Evolutionary conservation across 2,113 vertebrate species (phyloP).

Genomic region (Stigmatopora nigra): DNA sequence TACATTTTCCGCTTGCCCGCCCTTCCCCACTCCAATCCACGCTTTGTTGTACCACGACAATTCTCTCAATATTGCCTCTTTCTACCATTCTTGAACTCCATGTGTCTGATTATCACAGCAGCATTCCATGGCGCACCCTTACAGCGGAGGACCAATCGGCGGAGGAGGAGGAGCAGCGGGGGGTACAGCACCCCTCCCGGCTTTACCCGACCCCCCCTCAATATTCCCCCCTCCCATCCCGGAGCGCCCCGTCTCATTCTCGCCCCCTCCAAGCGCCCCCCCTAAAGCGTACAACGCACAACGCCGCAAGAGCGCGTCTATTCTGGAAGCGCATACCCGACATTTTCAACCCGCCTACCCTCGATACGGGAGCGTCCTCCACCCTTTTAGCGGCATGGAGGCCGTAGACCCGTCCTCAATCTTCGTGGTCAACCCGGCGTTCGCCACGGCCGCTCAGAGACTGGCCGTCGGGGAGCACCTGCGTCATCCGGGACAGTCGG

Average conservation of each 20-base stretch:
- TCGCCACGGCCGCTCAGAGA: conserved; percentile 73
- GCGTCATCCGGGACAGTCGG: conserved; percentile 71
- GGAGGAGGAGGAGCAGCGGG: conserved; percentile 79
- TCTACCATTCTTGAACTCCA: conserved; percentile 74
- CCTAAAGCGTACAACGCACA: conserved; percentile 85
- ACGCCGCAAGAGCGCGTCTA: conserved; percentile 95
- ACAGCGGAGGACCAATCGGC: conserved; percentile 56
- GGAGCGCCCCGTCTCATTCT: conserved; percentile 91
- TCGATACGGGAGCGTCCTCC: conserved; percentile 80
- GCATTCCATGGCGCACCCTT: conserved; percentile 80
- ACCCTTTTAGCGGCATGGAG: conserved; percentile 75
- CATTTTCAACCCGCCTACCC: conserved; percentile 86
- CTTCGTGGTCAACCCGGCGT: conserved; percentile 68
- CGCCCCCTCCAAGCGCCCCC: conserved; percentile 85
- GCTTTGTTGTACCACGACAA: conserved; percentile 13
- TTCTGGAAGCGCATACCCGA: conserved; percentile 90
- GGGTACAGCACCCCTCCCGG: conserved; percentile 55
- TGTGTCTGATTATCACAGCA: conserved; percentile 94
- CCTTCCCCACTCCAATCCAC: conserved; percentile 7
- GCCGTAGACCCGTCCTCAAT: conserved; percentile 41
- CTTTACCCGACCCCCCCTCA: conserved; percentile 78
- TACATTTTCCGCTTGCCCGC: conserved; percentile 5
- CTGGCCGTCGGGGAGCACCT: conserved; percentile 76
- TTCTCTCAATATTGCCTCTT: conserved; percentile 16
- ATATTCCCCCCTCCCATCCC: conserved; percentile 89